phyloP scores from a whole-genome alignment of 2,113 vertebrate genomes.

The Tretioscincus oriximinensis region DNA sequence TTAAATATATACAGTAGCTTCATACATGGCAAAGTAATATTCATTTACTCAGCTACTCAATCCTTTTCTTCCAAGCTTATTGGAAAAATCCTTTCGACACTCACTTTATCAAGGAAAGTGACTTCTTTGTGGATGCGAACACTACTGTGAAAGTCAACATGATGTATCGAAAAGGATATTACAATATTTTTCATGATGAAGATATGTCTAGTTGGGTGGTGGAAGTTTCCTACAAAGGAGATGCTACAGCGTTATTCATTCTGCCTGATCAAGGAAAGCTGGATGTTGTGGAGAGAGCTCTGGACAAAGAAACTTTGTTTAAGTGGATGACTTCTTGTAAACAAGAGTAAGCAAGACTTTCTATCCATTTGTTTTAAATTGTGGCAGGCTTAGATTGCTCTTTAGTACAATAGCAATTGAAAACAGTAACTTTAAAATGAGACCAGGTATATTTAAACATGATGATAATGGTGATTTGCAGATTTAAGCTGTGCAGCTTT shows the following conservation, averaged over 20 bases:
- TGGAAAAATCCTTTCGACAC: conserved; percentile 80
- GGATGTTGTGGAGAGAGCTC: conserved; percentile 64
- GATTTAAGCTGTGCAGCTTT: too few relatives aligned
- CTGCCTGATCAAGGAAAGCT: conserved; percentile 77
- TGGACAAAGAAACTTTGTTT: conserved; percentile 39
- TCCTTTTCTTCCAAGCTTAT: conserved; percentile 64
- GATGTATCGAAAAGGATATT: conserved; percentile 44
- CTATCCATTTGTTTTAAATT: too few relatives aligned
- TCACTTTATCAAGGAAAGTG: conserved; percentile 63
- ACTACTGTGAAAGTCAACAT: conserved; percentile 50
- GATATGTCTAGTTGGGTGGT: conserved; percentile 66
- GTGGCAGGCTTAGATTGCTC: too few relatives aligned
- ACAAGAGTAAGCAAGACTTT: conserved; percentile 25
- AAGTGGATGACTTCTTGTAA: conserved; percentile 41
- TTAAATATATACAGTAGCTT: too few relatives aligned
- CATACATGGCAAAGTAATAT: not conserved
- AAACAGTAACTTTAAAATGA: too few relatives aligned
- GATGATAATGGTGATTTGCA: too few relatives aligned
- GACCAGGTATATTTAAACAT: too few relatives aligned
- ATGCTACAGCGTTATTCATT: conserved; percentile 76
- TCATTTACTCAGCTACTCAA: not conserved
- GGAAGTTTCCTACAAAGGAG: conserved; percentile 78
- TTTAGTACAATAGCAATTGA: too few relatives aligned
- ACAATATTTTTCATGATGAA: conserved; percentile 49
- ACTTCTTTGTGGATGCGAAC: conserved; percentile 39